Base-by-base conservation (phyloP, 1,140 invertebrate genomes). In the Bombus vancouverensis region DNA sequence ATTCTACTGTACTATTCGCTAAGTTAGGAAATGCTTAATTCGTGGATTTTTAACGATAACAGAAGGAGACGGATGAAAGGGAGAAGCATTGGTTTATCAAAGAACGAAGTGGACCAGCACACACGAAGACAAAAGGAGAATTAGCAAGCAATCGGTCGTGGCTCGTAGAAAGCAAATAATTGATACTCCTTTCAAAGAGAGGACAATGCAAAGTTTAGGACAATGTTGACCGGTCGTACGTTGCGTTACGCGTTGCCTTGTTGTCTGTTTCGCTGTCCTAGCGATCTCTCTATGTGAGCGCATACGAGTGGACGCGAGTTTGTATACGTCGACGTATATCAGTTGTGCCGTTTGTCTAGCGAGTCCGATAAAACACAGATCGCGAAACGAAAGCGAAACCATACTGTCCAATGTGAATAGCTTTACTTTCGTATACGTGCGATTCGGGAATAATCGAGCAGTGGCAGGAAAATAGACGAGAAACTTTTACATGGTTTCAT, bases 121-220 rank as follows among this genome's bases (percentile, higher is more conserved):
- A 44, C 75, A 73, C 59, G 59, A 39, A 70, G 65, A 88, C 88
- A 87, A 89, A 89, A 81, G 76, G 77, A 79, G 88, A 89, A 86
- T 87, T 83, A 81, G 88, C 88, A 76, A 80, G 85, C 81, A 89
- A 88, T 70, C 66, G 81, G 81, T 65, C 82, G 81, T 78, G 37
- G 66, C 81, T 76, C 82, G 80, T 78, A 82, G 81, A 75, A 82
- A 82, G 85, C 71, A 85, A 80, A 90, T 89, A 90, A 92, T 92
- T 91, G 87, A 92, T 92, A 85, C 72, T 81, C 76, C 87, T 87
- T 82, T 79, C 86, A 90, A 90, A 90, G 39, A 25, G 87, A 74
- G 85, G 74, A 89, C 89, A 90, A 91, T 92, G 87, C 87, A 84
- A 92, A 92, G 91, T 91, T 86, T 86, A 87, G 88, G 82, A 88